Evolutionary conservation across 2,888 invertebrate genomes (phyloP).

Genomic region (Cepaea hortensis): DNA sequence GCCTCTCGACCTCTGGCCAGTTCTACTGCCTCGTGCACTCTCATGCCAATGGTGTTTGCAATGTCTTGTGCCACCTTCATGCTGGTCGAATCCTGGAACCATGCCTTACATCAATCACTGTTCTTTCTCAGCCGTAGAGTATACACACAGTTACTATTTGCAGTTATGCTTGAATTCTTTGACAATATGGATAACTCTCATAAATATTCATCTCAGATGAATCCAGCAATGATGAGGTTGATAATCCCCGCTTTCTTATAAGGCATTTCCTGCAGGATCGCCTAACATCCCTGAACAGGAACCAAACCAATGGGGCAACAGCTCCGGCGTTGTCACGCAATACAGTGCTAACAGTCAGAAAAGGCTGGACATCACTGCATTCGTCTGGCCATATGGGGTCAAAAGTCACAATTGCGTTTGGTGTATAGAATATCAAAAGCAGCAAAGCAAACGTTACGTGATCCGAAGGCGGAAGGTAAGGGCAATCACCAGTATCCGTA

Average conservation of each 20-base stretch:
- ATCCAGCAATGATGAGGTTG: not conserved
- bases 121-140: too few relatives aligned
- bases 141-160: too few relatives aligned
- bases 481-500: not conserved
- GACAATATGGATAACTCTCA: constrained; percentile 25
- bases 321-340: constrained; percentile 10
- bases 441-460: constrained; percentile 3
- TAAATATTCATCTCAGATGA: constrained; percentile 31
- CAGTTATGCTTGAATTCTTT: constrained; percentile 6
- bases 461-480: constrained; percentile 1
- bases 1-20: too few relatives aligned
- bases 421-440: not conserved
- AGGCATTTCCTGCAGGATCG: not conserved
- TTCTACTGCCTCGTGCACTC: too few relatives aligned
- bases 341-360: not conserved
- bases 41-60: too few relatives aligned
- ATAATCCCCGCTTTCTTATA: not conserved
- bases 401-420: not conserved
- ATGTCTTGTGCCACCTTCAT: too few relatives aligned
- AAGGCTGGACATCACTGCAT: not conserved
- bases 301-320: constrained; percentile 13
- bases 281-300: constrained; percentile 16
- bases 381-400: not conserved
- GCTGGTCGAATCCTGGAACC: too few relatives aligned
- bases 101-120: too few relatives aligned